Conservation (phyloP, 2,113 vertebrate genomes). For the Sebastes schlegelii region DNA sequence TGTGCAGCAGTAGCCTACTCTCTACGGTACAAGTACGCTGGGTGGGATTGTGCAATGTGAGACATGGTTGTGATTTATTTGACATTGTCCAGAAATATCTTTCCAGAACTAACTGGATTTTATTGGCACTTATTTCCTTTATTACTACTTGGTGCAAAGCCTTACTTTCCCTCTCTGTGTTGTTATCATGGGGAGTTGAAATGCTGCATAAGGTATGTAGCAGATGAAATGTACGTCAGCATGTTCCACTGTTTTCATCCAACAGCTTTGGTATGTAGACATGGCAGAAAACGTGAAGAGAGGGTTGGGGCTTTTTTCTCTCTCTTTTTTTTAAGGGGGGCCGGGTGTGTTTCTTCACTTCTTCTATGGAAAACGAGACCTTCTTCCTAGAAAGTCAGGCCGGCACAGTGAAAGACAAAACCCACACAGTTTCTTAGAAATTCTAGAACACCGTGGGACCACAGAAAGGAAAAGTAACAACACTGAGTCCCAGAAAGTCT, state of each 20-base stretch:
- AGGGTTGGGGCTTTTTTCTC: neutral
- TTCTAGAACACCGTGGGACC: neutral
- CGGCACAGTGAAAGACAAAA: constrained; percentile 25
- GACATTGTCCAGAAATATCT: neutral
- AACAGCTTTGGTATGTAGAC: constrained; percentile 36
- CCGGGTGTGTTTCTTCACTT: neutral
- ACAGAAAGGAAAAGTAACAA: neutral
- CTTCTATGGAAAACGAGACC: constrained; percentile 8
- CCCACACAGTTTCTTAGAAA: constrained; percentile 42
- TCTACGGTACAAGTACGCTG: neutral
- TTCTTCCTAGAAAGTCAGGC: constrained; percentile 54
- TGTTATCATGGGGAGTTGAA: neutral
- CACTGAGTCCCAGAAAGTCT: neutral
- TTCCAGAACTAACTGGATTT: neutral
- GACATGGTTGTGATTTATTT: neutral
- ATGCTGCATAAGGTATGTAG: neutral
- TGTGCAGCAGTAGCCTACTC: neutral
- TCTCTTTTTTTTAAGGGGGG: neutral
- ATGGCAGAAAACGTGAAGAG: constrained; percentile 16
- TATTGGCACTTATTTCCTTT: neutral
- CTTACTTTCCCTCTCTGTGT: neutral
- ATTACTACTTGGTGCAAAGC: neutral
- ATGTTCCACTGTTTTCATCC: constrained; percentile 9
- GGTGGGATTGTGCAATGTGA: neutral
- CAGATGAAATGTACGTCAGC: constrained; percentile 6